Conservation (phyloP, 2,113 vertebrate genomes). For the Toxotes chatareus region DNA sequence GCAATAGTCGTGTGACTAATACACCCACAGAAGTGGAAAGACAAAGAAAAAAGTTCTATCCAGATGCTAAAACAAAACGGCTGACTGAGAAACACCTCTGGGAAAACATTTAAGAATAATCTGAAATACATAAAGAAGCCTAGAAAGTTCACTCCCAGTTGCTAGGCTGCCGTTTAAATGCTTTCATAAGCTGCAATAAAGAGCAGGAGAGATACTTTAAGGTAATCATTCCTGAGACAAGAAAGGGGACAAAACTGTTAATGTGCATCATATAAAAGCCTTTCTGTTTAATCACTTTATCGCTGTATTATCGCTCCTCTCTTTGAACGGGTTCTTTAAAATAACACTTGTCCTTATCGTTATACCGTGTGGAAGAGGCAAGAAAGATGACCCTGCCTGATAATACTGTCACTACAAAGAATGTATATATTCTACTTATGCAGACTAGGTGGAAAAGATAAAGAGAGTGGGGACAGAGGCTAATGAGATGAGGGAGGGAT, state of each 20-base stretch:
- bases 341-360: slow-evolving; percentile 75
- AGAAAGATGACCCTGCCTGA: slow-evolving; percentile 76
- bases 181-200: slow-evolving; percentile 72
- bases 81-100: slow-evolving; percentile 15
- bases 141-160: slow-evolving; percentile 57
- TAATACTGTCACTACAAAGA: slow-evolving; percentile 76
- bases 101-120: slow-evolving; percentile 54
- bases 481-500: slow-evolving; percentile 74
- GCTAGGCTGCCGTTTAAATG: slow-evolving; percentile 59
- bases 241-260: slow-evolving; percentile 74
- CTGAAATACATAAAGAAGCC: slow-evolving; percentile 47
- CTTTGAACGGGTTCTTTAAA: slow-evolving; percentile 78
- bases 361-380: slow-evolving; percentile 54
- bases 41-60: slow-evolving; percentile 43
- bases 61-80: slow-evolving; percentile 37
- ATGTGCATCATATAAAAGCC: slow-evolving; percentile 77
- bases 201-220: slow-evolving; percentile 64
- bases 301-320: slow-evolving; percentile 68
- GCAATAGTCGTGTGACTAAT: slow-evolving; percentile 7
- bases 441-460: slow-evolving; percentile 74
- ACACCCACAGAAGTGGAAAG: slow-evolving; percentile 25
- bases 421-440: slow-evolving; percentile 76
- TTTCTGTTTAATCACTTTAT: slow-evolving; percentile 78
- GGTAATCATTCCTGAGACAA: slow-evolving; percentile 73
- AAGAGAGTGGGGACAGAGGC: slow-evolving; percentile 74